Conservation (phyloP, 1,140 invertebrate species). For the Dendroctonus ponderosae region DNA sequence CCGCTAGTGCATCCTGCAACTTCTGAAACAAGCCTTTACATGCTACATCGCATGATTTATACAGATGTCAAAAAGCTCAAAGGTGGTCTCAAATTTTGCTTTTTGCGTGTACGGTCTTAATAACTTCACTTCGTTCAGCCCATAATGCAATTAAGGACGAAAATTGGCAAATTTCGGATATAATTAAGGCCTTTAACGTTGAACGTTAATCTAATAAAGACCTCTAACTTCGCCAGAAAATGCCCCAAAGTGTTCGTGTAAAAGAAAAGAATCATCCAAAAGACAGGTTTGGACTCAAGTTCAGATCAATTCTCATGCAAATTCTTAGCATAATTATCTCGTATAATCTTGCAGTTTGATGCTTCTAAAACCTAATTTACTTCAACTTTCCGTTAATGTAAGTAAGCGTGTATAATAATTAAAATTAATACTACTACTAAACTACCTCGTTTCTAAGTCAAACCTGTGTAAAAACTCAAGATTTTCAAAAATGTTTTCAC, state of each 20-base stretch:
- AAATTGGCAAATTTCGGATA: constrained; percentile 16
- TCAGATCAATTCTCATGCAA: too few species aligned
- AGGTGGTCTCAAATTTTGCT: constrained; percentile 20
- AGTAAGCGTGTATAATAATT: too few species aligned
- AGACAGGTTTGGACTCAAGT: too few species aligned
- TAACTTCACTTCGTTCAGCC: constrained; percentile 8
- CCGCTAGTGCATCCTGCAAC: background rate
- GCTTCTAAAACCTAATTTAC: too few species aligned
- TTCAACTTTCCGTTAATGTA: too few species aligned
- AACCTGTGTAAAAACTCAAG: too few species aligned
- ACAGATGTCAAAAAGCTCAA: background rate
- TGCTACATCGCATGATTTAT: constrained; percentile 8
- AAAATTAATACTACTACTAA: too few species aligned
- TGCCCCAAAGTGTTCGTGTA: background rate
- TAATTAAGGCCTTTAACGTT: constrained; percentile 13
- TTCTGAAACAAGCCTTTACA: background rate
- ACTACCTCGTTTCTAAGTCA: too few species aligned
- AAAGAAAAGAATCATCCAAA: background rate
- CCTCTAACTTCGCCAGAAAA: background rate
- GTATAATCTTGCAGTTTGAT: too few species aligned
- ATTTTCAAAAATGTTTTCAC: too few species aligned
- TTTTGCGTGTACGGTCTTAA: constrained; percentile 11
- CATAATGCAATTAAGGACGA: constrained; percentile 5
- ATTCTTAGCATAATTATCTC: too few species aligned
- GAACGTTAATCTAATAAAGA: constrained; percentile 13